Conservation (phyloP, 2,797 vertebrate species). For the Anguilla pacifica region DNA sequence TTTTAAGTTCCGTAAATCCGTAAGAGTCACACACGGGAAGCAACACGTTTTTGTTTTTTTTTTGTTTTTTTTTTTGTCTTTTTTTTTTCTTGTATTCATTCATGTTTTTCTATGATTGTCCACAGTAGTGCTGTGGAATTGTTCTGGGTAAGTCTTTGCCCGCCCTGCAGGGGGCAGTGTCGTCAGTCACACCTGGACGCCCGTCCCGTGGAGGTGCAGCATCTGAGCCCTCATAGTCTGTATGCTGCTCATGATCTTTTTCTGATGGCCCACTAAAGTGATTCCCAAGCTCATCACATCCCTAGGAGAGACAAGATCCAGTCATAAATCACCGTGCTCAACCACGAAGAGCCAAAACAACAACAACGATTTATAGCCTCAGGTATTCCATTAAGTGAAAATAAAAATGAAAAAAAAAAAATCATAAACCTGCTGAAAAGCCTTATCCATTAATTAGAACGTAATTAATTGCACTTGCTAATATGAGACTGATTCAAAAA, state of each 20-base stretch:
- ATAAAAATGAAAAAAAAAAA: slow-evolving; percentile 30
- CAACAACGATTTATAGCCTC: slow-evolving; percentile 48
- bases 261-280: slow-evolving; percentile 97
- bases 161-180: slow-evolving; percentile 66
- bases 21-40: slow-evolving; percentile 58
- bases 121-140: slow-evolving; percentile 63
- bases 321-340: slow-evolving; percentile 55
- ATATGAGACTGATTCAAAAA: slow-evolving; percentile 4
- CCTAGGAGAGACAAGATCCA: slow-evolving; percentile 69
- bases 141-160: slow-evolving; percentile 71
- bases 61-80: slow-evolving; percentile 36
- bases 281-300: slow-evolving; percentile 99
- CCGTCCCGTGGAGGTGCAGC: slow-evolving; percentile 94
- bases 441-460: slow-evolving; percentile 27
- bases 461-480: slow-evolving; percentile 16
- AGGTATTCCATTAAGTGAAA: slow-evolving; percentile 56
- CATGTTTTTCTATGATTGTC: slow-evolving; percentile 45
- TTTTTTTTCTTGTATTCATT: slow-evolving; percentile 5
- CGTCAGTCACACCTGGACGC: slow-evolving; percentile 92
- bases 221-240: slow-evolving; percentile 99
- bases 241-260: slow-evolving; percentile 99
- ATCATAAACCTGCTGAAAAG: slow-evolving; percentile 12
- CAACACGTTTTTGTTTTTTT: slow-evolving; percentile 37
- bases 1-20: slow-evolving; percentile 55
- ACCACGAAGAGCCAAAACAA: slow-evolving; percentile 37